Percentiles rank a stretch among this genome's conserved stretches.
These are phyloP conservation scores for Pangasius larnaudii DNA, from an alignment of 2,797 vertebrate species.

Conservation along the genomic window DNA sequence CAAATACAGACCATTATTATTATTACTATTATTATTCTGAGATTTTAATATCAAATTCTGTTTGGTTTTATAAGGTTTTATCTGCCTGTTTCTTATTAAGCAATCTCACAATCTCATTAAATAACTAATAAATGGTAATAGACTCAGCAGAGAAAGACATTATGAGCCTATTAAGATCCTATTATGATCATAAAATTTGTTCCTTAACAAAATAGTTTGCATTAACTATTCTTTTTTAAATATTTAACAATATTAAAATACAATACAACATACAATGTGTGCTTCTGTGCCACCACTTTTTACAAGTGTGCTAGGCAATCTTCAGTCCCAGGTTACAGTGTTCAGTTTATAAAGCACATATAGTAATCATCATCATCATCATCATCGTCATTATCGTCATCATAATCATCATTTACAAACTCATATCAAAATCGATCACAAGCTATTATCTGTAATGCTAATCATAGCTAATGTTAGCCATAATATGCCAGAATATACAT, in stretches of 20 bases:
- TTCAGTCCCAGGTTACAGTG: neutral
- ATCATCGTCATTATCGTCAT: neutral
- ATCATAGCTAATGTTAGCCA: neutral
- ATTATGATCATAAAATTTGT: neutral
- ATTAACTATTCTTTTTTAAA: neutral
- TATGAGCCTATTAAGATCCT: neutral
- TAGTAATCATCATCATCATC: neutral
- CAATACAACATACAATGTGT: neutral
- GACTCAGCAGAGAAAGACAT: neutral
- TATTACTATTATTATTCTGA: neutral
- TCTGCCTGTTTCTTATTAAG: neutral
- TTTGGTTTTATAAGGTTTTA: neutral
- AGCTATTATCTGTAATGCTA: neutral
- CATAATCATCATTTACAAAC: too few species aligned
- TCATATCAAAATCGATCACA: neutral
- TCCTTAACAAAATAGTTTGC: neutral
- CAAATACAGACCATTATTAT: neutral
- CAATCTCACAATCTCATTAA: neutral
- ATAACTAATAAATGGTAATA: conserved; percentile 10
- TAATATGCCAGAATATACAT: neutral
- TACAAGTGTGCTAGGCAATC: neutral
- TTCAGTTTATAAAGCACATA: neutral
- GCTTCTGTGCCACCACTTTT: neutral
- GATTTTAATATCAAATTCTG: neutral
- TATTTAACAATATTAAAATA: neutral